Conservation (phyloP, 1,140 invertebrate species). For the Sarcophaga bullata region DNA sequence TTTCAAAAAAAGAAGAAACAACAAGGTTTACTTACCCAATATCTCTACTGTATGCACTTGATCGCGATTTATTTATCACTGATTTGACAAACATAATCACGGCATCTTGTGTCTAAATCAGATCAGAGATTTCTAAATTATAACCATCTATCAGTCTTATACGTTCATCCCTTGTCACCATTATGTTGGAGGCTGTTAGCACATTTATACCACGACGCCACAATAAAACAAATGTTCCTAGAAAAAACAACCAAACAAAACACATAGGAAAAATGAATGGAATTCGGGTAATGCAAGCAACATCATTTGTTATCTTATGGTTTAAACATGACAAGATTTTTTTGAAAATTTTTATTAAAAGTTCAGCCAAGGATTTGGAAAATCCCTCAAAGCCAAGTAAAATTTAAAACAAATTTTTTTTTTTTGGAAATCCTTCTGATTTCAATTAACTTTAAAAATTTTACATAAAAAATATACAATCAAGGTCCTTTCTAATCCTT, state of each 20-base stretch:
- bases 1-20: background rate
- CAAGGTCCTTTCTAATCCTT: too few relatives aligned
- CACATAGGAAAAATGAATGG: background rate
- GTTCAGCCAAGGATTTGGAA: too few relatives aligned
- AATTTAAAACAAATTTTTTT: too few relatives aligned
- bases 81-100: conserved; percentile 75
- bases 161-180: conserved; percentile 75
- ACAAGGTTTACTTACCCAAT: conserved; percentile 57
- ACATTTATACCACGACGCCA: conserved; percentile 76
- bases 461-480: too few relatives aligned
- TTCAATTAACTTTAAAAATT: too few relatives aligned
- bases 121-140: conserved; percentile 75
- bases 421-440: too few relatives aligned
- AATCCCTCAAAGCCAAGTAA: too few relatives aligned
- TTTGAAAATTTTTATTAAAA: too few relatives aligned
- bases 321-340: too few relatives aligned
- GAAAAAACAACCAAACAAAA: conserved; percentile 44
- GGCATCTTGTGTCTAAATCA: conserved; percentile 68
- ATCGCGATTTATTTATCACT: conserved; percentile 73
- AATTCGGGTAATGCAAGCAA: too few relatives aligned
- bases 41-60: conserved; percentile 68
- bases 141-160: conserved; percentile 76
- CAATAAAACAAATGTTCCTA: conserved; percentile 73
- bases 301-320: too few relatives aligned
- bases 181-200: conserved; percentile 75